Evolutionary conservation across 2,888 invertebrate species (phyloP), one percentile per base, ranked within the genome.

Genomic region (Diogma glabrata): DNA sequence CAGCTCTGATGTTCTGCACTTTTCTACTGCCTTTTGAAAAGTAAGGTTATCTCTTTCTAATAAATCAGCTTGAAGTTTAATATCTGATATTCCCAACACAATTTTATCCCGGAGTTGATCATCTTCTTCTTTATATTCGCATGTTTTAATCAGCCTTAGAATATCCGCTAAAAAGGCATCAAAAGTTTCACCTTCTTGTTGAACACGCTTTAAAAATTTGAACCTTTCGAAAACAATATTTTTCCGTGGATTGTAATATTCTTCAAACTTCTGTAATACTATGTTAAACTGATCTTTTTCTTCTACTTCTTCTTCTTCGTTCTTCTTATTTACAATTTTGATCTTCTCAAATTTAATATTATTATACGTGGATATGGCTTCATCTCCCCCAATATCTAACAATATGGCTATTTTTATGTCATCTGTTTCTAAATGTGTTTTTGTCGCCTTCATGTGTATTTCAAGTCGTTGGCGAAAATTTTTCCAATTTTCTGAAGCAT

Each of bases 401-500:
- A 33, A 33, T 6, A 33, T 33, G 33, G 12, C 33, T 10, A 33
- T 33, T 33, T 33, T 33, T n/a, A 33, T 2, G 33, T 33, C 33
- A 33, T 33, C 33, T 33, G 33, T n/a, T 33, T 33, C 33, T 33
- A 33, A 6, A 33, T 33, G 33, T 12, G 12, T 33, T 33, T 33
- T 12, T 6, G 33, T 33, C 7, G 33, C 33, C 33, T 33, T 33
- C 33, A 33, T 33, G 33, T 33, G 33, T 14, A 33, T 33, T 33
- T 33, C 7, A 33, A 33, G 33, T 5, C 7, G 33, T 12, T 33
- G 33, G 16, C 33, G 12, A 33, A 33, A 12, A 3, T 6, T 5
- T 33, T 33, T 33, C 33, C 33, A 33, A 33, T 33, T 33, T 33
- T 33, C 33, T 16, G 33, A 33, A 33, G 33, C 33, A 33, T n/a